Evolutionary conservation across 2,888 invertebrate genomes (phyloP).

Genomic region (Thymelicus sylvestris): DNA sequence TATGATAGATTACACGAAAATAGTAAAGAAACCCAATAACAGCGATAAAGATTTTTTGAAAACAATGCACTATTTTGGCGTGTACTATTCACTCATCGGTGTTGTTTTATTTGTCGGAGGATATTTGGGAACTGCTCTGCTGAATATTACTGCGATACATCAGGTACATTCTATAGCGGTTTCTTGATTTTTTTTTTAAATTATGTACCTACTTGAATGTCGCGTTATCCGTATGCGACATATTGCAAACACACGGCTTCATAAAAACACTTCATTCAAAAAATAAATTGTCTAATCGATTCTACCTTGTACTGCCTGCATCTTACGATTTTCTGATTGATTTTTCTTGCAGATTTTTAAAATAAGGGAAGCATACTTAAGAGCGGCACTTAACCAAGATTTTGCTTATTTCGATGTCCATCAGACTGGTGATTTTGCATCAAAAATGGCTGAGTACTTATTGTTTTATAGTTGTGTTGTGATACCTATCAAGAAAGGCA

Average conservation of each 20-base stretch:
- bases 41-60: slow-evolving; percentile 67
- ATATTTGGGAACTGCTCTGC: slow-evolving; percentile 86
- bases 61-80: slow-evolving; percentile 81
- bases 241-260: too few species aligned
- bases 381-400: slow-evolving; percentile 88
- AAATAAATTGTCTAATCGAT: too few species aligned
- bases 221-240: too few species aligned
- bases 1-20: slow-evolving; percentile 82
- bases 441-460: slow-evolving; percentile 89
- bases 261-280: too few species aligned
- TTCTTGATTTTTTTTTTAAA: too few species aligned
- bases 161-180: slow-evolving; percentile 72
- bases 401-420: slow-evolving; percentile 88
- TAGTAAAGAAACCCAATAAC: slow-evolving; percentile 44
- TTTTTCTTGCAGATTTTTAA: slow-evolving; percentile 75
- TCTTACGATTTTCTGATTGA: slow-evolving; percentile 8
- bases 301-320: background rate
- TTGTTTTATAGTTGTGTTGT: slow-evolving; percentile 5
- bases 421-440: slow-evolving; percentile 89
- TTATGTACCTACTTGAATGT: too few species aligned
- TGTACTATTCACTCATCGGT: slow-evolving; percentile 86
- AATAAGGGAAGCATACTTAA: slow-evolving; percentile 86
- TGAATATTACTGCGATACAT: slow-evolving; percentile 87
- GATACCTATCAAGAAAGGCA: too few species aligned
- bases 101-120: slow-evolving; percentile 80